A percentile compares a stretch with the other conserved stretches of the same genome.
Conservation (phyloP, 2,113 vertebrate genomes). For the Megaleporinus macrocephalus region DNA sequence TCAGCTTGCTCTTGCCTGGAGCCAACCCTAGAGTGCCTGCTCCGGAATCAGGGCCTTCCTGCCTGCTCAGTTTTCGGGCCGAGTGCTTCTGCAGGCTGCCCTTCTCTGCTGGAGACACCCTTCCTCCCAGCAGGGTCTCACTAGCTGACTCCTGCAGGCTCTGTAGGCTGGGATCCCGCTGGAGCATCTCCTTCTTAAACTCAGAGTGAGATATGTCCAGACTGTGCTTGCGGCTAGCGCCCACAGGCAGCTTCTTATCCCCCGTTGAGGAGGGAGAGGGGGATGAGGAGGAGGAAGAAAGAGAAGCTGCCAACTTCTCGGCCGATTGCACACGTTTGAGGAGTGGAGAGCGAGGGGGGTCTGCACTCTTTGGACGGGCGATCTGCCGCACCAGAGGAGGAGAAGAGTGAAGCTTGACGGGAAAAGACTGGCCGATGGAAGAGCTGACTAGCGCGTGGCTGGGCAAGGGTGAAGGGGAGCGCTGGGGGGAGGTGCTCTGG, state of each 20-base stretch:
- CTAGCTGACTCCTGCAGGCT: conserved; percentile 85
- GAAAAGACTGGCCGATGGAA: conserved; percentile 81
- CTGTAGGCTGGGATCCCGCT: conserved; percentile 86
- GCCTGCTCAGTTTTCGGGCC: conserved; percentile 83
- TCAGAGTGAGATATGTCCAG: conserved; percentile 89
- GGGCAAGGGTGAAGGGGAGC: conserved; percentile 90
- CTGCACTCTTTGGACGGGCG: conserved; percentile 91
- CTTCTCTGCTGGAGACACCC: conserved; percentile 81
- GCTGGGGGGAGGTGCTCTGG: conserved; percentile 90
- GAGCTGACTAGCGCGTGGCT: conserved; percentile 79
- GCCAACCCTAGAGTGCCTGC: conserved; percentile 68
- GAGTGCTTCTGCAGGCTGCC: conserved; percentile 85
- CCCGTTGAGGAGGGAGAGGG: conserved; percentile 77
- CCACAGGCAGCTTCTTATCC: conserved; percentile 83
- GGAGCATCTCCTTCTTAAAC: conserved; percentile 93
- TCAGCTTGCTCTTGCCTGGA: conserved; percentile 76
- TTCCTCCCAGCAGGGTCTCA: conserved; percentile 75
- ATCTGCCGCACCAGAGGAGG: conserved; percentile 90
- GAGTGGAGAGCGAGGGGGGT: conserved; percentile 91
- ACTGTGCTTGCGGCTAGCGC: conserved; percentile 85
- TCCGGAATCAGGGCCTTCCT: conserved; percentile 65
- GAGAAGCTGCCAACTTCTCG: conserved; percentile 87
- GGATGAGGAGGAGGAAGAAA: conserved; percentile 86
- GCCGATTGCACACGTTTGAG: conserved; percentile 96
- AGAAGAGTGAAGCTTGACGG: conserved; percentile 91